Evolutionary conservation across 2,888 invertebrate species (phyloP).

Genomic region (Tenthredo scrophulariae): DNA sequence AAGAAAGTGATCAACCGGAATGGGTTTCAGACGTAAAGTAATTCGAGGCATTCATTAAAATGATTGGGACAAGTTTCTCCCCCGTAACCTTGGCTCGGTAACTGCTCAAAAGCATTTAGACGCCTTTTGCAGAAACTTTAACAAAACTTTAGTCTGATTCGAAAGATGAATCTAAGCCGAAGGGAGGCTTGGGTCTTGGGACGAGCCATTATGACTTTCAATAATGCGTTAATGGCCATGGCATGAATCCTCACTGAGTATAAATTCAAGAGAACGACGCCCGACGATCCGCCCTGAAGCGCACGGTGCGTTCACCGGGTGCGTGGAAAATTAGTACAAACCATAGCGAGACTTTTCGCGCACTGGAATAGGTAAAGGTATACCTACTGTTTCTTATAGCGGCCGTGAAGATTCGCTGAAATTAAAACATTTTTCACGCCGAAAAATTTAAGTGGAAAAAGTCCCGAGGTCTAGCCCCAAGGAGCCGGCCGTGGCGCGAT

Average conservation of each 20-base stretch:
- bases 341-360: constrained; percentile 14
- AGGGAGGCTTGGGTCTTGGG: constrained; percentile 59
- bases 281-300: not conserved
- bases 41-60: constrained; percentile 43
- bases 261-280: constrained; percentile 57
- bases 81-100: constrained; percentile 37
- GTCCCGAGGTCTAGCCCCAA: constrained; percentile 22
- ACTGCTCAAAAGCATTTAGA: constrained; percentile 48
- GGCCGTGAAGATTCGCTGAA: constrained; percentile 48
- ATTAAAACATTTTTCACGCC: constrained; percentile 52
- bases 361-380: not conserved
- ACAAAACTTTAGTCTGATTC: constrained; percentile 59
- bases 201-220: constrained; percentile 64
- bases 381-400: constrained; percentile 42
- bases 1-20: constrained; percentile 34
- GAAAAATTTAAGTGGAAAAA: constrained; percentile 48
- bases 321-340: constrained; percentile 32
- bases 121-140: constrained; percentile 54
- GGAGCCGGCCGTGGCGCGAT: not conserved
- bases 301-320: not conserved
- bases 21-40: constrained; percentile 13
- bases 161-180: constrained; percentile 59
- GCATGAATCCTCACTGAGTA: constrained; percentile 61
- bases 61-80: constrained; percentile 43
- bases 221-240: constrained; percentile 64